Evolutionary conservation across 92 coral and sea anemone genomes (phyloP).

Genomic region (Palythoa caribaeorum): DNA sequence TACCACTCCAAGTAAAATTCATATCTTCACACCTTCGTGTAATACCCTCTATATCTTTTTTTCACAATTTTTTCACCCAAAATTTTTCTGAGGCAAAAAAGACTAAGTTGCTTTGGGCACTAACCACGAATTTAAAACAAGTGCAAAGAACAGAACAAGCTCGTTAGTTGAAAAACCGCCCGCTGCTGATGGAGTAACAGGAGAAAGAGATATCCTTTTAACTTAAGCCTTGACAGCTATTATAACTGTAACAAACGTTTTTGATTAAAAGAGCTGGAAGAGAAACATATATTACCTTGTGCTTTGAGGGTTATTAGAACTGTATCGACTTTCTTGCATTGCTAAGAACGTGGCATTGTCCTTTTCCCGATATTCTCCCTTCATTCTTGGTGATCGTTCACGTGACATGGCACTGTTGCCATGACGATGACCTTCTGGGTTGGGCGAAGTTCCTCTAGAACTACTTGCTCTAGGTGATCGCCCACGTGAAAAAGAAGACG

Average conservation of each 20-base stretch:
- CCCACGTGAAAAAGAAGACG: neutral
- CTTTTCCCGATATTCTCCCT: constrained; percentile 20
- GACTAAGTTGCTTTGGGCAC: too few species aligned
- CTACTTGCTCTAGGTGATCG: constrained; percentile 33
- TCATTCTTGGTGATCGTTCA: constrained; percentile 24
- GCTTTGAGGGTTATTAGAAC: constrained; percentile 16
- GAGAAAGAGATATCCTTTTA: too few species aligned
- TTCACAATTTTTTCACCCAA: too few species aligned
- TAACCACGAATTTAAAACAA: too few species aligned
- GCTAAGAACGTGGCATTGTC: constrained; percentile 10
- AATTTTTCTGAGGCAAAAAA: too few species aligned
- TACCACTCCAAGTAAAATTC: too few species aligned
- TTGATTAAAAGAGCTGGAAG: neutral
- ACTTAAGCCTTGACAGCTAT: neutral
- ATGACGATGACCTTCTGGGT: neutral
- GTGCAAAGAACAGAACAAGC: too few species aligned
- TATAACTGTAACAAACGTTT: neutral
- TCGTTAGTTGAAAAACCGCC: constrained; percentile 1
- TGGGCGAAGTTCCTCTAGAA: constrained; percentile 7
- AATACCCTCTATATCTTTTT: too few species aligned
- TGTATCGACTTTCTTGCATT: constrained; percentile 29
- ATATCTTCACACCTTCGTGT: too few species aligned
- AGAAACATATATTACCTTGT: constrained; percentile 16
- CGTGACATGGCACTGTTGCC: constrained; percentile 17
- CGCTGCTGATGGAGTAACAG: constrained; percentile 35